These are phyloP conservation scores for Drosophila seclusa DNA, from an alignment of 2,888 invertebrate genomes.

Conservation along the genomic window DNA sequence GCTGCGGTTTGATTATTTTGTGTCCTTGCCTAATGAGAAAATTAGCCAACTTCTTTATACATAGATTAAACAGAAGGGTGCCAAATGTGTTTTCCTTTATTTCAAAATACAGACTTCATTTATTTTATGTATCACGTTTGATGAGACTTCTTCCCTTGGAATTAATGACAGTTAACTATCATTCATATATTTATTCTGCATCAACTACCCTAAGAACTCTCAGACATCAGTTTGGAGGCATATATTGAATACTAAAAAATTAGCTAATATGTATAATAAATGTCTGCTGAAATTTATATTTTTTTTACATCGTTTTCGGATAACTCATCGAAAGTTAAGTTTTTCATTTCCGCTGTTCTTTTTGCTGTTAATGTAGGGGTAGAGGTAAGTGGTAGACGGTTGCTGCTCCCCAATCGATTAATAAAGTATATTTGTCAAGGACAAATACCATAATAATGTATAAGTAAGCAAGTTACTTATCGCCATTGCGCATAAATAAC, in stretches of 20 bases:
- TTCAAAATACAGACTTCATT: neutral
- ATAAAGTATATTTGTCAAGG: neutral
- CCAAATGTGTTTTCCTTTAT: neutral
- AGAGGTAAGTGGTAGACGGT: neutral
- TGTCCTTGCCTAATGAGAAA: constrained; percentile 21
- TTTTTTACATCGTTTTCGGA: no score
- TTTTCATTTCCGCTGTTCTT: no score
- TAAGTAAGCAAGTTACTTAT: constrained; percentile 15
- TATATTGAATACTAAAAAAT: no score
- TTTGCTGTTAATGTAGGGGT: no score
- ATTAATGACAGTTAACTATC: neutral
- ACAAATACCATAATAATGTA: constrained; percentile 1
- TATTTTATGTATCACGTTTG: neutral
- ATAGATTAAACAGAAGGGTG: neutral
- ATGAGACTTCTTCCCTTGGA: neutral
- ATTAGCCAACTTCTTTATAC: neutral
- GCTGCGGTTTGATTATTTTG: constrained; percentile 1
- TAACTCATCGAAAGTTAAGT: no score
- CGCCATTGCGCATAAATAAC: neutral
- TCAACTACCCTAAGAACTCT: neutral
- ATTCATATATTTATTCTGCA: neutral
- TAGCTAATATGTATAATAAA: no score
- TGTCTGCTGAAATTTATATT: no score
- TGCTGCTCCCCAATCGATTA: neutral
- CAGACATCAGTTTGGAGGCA: neutral